phyloP scores from a whole-genome alignment of 2,888 invertebrate genomes.

The Eilema caniola region DNA sequence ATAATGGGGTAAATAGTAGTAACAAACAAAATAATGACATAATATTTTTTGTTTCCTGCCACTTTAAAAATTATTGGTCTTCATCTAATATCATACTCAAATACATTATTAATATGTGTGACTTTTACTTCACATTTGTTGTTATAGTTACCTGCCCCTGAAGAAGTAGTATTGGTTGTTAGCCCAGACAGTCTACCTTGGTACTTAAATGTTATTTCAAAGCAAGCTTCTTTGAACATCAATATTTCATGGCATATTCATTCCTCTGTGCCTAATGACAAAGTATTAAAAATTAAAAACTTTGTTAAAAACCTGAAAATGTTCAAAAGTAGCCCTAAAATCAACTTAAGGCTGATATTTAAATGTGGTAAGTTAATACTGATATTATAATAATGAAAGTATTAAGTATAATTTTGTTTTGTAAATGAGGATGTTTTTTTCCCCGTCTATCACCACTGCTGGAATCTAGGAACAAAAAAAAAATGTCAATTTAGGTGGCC shows the following conservation, averaged over 20 bases:
- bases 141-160: conserved; percentile 75
- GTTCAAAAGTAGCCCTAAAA: conserved; percentile 53
- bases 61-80: too few species aligned
- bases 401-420: neutral
- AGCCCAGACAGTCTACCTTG: conserved; percentile 89
- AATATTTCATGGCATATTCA: conserved; percentile 88
- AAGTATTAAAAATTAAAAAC: conserved; percentile 68
- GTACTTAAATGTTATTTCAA: conserved; percentile 88
- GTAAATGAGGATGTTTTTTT: neutral
- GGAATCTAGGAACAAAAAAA: neutral
- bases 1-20: too few species aligned
- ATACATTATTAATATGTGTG: neutral
- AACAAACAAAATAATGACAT: too few species aligned
- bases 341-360: conserved; percentile 91
- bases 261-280: conserved; percentile 86
- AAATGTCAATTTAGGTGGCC: neutral
- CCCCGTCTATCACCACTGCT: neutral
- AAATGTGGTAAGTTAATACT: conserved; percentile 88
- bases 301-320: conserved; percentile 67
- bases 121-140: conserved; percentile 28
- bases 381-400: neutral
- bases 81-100: neutral
- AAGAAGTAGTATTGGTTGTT: conserved; percentile 89
- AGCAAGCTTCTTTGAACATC: conserved; percentile 83
- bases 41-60: too few species aligned